These are phyloP conservation scores for Synergus japonicus DNA, from an alignment of 2,888 invertebrate species.

Conservation along the genomic window DNA sequence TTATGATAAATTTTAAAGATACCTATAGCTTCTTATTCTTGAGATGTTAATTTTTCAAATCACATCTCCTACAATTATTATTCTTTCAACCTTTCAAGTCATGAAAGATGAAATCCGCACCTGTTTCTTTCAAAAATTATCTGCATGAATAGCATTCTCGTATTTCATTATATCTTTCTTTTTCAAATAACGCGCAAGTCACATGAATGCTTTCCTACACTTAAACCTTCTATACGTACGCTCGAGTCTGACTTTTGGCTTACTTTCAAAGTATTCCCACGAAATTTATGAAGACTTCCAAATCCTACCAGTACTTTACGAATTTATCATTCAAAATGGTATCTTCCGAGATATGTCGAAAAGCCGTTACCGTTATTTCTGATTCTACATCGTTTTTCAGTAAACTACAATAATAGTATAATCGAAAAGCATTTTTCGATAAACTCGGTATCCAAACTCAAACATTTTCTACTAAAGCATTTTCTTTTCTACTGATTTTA, in stretches of 20 bases:
- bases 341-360: constrained; percentile 31
- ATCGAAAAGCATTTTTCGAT: background rate
- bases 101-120: constrained; percentile 12
- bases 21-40: background rate
- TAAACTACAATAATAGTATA: background rate
- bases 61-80: background rate
- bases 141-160: constrained; percentile 30
- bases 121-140: constrained; percentile 25
- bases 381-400: background rate
- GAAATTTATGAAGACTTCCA: constrained; percentile 47
- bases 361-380: constrained; percentile 16
- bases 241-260: constrained; percentile 19
- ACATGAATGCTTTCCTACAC: constrained; percentile 24
- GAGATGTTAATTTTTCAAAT: background rate
- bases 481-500: no score
- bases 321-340: constrained; percentile 40
- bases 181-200: constrained; percentile 37
- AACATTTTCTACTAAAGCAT: no score
- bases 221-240: constrained; percentile 36
- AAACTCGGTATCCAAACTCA: background rate
- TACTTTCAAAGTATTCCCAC: constrained; percentile 41
- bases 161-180: constrained; percentile 33
- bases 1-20: background rate
- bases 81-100: background rate
- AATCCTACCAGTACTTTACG: constrained; percentile 45